A percentile compares a stretch with the other conserved stretches of the same genome.
Conservation (phyloP, 2,797 vertebrate species). For the Dicrostonyx torquatus region DNA sequence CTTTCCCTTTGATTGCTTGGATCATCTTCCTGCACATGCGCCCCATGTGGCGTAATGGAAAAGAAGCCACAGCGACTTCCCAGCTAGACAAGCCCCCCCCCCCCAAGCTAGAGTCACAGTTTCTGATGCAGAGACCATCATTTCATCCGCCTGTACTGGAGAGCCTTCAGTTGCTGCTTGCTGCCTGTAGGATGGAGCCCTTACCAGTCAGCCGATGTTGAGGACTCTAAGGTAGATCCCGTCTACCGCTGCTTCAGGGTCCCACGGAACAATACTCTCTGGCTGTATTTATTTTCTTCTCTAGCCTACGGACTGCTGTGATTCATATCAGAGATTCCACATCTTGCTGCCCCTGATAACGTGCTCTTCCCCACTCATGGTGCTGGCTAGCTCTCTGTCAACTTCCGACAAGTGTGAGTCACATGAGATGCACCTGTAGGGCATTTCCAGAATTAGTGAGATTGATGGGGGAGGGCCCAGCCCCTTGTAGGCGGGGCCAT, state of each 20-base stretch:
- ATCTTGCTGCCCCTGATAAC: not conserved
- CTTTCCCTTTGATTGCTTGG: not conserved
- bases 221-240: rapidly evolving
- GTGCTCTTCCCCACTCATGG: not conserved
- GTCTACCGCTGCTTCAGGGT: not conserved
- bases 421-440: not conserved
- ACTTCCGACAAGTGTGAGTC: no score
- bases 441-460: not conserved
- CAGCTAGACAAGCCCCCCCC: no score
- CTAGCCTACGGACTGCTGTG: not conserved
- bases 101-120: not conserved
- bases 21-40: not conserved
- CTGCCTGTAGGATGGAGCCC: not conserved
- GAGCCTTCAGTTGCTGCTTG: not conserved
- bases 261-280: not conserved
- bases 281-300: not conserved
- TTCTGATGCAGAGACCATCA: not conserved
- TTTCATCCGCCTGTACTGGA: not conserved
- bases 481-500: not conserved
- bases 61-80: not conserved
- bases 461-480: not conserved
- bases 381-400: not conserved
- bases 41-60: not conserved
- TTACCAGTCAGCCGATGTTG: rapidly evolving
- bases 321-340: not conserved